Base-by-base conservation (phyloP, 2,113 vertebrate species). In the human region DNA sequence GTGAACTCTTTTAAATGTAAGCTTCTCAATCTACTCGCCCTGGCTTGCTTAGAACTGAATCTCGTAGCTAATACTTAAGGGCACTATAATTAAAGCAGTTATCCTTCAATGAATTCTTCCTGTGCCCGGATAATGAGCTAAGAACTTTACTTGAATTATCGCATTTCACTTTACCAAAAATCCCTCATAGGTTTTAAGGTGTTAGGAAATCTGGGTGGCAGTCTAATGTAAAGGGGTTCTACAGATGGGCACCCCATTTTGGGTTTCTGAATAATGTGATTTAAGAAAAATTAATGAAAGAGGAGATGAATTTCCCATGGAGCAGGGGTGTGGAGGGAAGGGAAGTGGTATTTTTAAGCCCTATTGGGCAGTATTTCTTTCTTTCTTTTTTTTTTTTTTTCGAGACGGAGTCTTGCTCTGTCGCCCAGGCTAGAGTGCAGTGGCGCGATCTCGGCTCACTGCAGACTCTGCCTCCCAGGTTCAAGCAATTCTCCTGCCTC, bases 261-360 rank as follows among this genome's bases (percentile, higher is more conserved):
- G 70, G 52, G 52, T 83, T 94, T 94, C 84, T 81, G 30, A 59
- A 25, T 61, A 75, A 59, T 94, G 61, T 64, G 25, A 93, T 82
- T 93, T 78, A 52, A 50, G 76, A 90, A 57, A 90, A 64, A 79
- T n/a, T 81, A 81, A 86, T 59, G 59, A 72, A 86, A 89, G 43
- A 55, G 16, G 72, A 91, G 52, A 88, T 43, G 23, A 87, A 90
- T 81, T 86, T 75, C 64, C 55, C 7, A 1, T 59, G 40, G 27
- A 83, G 18, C n/a, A 91, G 50, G 50, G 48, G 50, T 55, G 50
- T 50, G 59, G 48, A 55, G 35, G 25, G 59, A 20, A 17, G n/a
- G 1, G 13, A 27, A 8, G 22, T 70, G 57, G 27, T 61, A n/a
- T 89, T 57, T 83, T 93, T 76, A 87, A 93, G 59, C 48, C 72